Evolutionary conservation across 2,113 vertebrate genomes (phyloP), one percentile per base, ranked within the genome.

Genomic region (Nyctibius bracteatus): DNA sequence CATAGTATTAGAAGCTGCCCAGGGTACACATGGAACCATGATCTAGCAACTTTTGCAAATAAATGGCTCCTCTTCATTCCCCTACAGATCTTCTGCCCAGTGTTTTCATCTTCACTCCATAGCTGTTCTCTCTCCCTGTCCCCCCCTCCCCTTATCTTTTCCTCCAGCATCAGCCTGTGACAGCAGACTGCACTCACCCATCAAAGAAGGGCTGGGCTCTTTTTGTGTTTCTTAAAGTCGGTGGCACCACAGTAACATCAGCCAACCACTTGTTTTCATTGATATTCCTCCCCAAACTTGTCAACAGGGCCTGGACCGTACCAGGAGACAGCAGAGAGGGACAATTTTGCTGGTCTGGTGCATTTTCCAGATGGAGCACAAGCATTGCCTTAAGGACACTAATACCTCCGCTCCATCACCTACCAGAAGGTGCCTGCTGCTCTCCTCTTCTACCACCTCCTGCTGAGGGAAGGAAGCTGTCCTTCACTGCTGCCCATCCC

Each of bases 271-370:
- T 87, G 77, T 81, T 95, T 71, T n/a, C 58, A 14, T 68, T 49
- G 41, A 12, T 30, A 30, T 37, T 86, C 70, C 70, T 85, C 66
- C 94, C 70, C 5, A 57, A 17, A 41, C 57, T 66, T 81, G 72
- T 92, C 75, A 66, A 8, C 0, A 5, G 49, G 63, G 49, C 57
- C 74, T 8, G 68, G 65, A 11, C 37, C 4, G 3, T 75, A 87
- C 84, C 96, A 96, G 94, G 74, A 77, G 63, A 25, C 72, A 72
- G 78, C 65, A 70, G 78, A 92, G 51, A 58, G 73, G 62, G 37
- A 90, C 49, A 27, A 2, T 57, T 39, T 7, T 25, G 19, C 62
- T 37, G 72, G 8, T 61, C 31, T 5, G 0, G 16, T 6, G 4
- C 3, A 1, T 41, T 66, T 62, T 66, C 66, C 70, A 57, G 66